Evolutionary conservation across 2,888 invertebrate species (phyloP).

Genomic region (Watsonalla binaria): DNA sequence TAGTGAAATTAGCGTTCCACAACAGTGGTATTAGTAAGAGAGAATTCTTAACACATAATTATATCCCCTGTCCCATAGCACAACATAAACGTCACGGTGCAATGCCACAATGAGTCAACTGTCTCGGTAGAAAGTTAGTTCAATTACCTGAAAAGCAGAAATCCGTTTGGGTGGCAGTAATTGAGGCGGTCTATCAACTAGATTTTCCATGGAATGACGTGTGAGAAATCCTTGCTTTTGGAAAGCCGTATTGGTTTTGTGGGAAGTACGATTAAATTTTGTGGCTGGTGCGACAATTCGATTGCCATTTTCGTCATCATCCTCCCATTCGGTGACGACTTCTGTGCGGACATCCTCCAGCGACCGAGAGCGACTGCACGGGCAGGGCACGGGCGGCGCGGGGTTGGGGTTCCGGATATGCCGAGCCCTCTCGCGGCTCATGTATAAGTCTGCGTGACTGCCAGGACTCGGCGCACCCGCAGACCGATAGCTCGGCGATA

Average conservation of each 20-base stretch:
- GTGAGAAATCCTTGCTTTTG: conserved; percentile 72
- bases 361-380: conserved; percentile 83
- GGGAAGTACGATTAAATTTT: conserved; percentile 65
- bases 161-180: conserved; percentile 73
- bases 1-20: conserved; percentile 26
- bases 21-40: conserved; percentile 16
- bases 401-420: conserved; percentile 63
- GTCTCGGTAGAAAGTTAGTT: conserved; percentile 56
- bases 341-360: conserved; percentile 85
- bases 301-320: conserved; percentile 81
- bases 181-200: conserved; percentile 76
- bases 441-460: conserved; percentile 52
- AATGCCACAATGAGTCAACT: conserved; percentile 38
- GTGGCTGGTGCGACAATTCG: conserved; percentile 72
- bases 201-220: conserved; percentile 86
- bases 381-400: conserved; percentile 70
- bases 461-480: conserved; percentile 79
- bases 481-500: conserved; percentile 84
- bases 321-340: conserved; percentile 81
- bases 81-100: conserved; percentile 33
- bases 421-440: conserved; percentile 57
- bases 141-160: conserved; percentile 77
- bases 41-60: conserved; percentile 16
- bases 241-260: conserved; percentile 53
- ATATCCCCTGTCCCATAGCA: conserved; percentile 25